Conservation (phyloP, 2,113 vertebrate genomes). For the Anhinga rufa region DNA sequence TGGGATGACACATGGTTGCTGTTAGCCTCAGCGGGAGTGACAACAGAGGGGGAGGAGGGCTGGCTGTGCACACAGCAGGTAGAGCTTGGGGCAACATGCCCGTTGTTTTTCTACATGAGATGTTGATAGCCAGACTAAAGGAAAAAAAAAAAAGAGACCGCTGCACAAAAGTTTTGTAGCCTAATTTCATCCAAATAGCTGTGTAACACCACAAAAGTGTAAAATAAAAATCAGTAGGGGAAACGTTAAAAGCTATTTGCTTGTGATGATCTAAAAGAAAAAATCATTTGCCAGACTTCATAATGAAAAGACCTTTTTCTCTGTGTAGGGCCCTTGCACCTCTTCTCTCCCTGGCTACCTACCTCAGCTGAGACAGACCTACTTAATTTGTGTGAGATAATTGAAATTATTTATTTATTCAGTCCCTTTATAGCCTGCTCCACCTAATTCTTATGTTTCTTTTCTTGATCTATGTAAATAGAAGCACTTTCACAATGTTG, state of each 20-base stretch:
- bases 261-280: background rate
- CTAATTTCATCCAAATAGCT: background rate
- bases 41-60: background rate
- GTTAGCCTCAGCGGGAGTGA: conserved; percentile 35
- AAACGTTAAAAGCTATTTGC: background rate
- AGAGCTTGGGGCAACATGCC: background rate
- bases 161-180: background rate
- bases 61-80: background rate
- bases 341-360: background rate
- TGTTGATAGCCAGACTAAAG: background rate
- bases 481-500: background rate
- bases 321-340: background rate
- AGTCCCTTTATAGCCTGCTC: background rate
- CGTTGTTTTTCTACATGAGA: background rate
- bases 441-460: background rate
- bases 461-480: background rate
- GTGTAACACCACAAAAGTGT: background rate
- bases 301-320: background rate
- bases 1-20: conserved; percentile 8
- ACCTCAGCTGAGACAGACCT: background rate
- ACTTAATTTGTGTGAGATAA: background rate
- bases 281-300: background rate
- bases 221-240: background rate
- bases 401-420: background rate
- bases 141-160: rapidly evolving